Conservation (phyloP, 1,140 invertebrate species). For the Diabrotica undecimpunctata region DNA sequence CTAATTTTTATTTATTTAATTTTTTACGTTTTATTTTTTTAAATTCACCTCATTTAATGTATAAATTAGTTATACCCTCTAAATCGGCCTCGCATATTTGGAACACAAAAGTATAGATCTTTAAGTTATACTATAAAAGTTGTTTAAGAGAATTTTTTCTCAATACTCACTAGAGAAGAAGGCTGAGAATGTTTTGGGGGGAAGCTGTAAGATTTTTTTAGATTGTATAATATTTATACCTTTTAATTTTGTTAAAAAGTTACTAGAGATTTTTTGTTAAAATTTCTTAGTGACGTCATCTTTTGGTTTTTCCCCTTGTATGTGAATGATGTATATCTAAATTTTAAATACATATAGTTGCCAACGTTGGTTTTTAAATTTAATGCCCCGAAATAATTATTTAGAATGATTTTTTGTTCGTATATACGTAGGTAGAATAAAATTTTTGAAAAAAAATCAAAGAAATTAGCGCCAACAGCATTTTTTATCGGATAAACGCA, state of each 20-base stretch:
- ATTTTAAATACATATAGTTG: background rate
- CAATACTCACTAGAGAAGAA: constrained; percentile 45
- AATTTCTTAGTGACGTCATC: constrained; percentile 1
- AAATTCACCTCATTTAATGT: too few relatives aligned
- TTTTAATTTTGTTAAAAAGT: background rate
- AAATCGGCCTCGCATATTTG: too few relatives aligned
- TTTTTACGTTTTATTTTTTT: too few relatives aligned
- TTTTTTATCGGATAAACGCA: too few relatives aligned
- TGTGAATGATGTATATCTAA: constrained; percentile 18
- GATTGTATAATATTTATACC: constrained; percentile 45
- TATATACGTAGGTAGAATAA: too few relatives aligned
- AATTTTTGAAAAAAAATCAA: too few relatives aligned
- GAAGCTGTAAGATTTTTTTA: constrained; percentile 23
- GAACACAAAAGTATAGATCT: background rate
- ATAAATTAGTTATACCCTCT: too few relatives aligned
- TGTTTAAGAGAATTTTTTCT: constrained; percentile 34
- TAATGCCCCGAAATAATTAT: too few relatives aligned
- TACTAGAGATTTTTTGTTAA: constrained; percentile 9
- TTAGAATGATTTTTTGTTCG: too few relatives aligned
- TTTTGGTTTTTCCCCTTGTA: constrained; percentile 13
- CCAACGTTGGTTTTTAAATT: background rate
- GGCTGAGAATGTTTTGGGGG: constrained; percentile 38
- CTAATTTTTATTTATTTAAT: too few relatives aligned
- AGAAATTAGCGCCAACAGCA: too few relatives aligned
- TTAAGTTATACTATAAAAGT: constrained; percentile 21